Base-by-base conservation (phyloP, 2,797 vertebrate genomes). In the Spinibarbus caldwelli region DNA sequence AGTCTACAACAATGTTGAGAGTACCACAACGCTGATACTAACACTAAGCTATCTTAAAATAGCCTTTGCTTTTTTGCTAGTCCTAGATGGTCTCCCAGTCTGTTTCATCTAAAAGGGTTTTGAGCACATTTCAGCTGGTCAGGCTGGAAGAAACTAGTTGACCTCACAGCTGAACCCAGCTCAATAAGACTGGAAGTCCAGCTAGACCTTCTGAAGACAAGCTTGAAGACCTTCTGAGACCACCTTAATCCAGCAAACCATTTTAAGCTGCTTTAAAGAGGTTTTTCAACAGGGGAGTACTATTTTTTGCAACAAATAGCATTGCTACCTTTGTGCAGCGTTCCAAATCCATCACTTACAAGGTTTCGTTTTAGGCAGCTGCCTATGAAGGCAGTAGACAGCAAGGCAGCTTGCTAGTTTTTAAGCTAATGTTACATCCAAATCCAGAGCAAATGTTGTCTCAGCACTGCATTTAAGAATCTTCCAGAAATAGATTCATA, bases 361-460 rank as follows among this genome's bases (percentile, higher is more conserved):
- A 43, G 49, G 3, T 59, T 82, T 21, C 21, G 2, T 62, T 73
- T 62, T 31, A 19, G 41, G 52, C 52, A 72, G 52, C 26, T 72
- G 80, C 52, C 17, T 82, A 43, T 59, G n/a, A 31, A 72, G 36
- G 26, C 67, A 82, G 10, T 31, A 72, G 52, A 73, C 38, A 73
- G 38, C 67, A 21, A 41, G 36, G 11, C 57, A 75, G 57, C 71
- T 43, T 59, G 9, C 43, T 83, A 76, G 45, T 45, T 47, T 66
- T 79, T 19, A 78, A 49, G 59, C 52, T 67, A 54, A 72, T 72
- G 34, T 52, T 83, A 41, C 14, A 76, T 52, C 47, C 45, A 83
- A 83, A 83, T 77, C 47, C 45, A 66, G 59, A 41, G n/a, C 34
- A 77, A 76, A 83, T 36, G 31, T 62, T 66, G 23, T 31, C 34